A percentile compares a stretch with the other conserved stretches of the same genome.
phyloP scores from a whole-genome alignment of 2,888 invertebrate genomes.

The Caenorhabditis plicata region DNA sequence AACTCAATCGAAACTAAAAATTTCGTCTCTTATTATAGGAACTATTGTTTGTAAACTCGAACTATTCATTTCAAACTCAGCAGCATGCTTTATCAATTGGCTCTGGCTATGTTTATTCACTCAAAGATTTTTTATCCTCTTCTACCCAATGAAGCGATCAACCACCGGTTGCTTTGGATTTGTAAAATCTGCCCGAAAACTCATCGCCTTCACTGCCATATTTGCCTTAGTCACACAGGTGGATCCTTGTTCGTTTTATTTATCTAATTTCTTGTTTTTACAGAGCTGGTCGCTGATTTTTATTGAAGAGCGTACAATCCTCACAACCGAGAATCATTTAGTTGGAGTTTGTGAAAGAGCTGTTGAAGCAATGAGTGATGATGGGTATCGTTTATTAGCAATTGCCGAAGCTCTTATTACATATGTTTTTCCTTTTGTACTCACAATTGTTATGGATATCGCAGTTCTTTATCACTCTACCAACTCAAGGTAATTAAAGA shows the following conservation, averaged over 20 bases:
- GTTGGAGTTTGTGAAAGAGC: slow-evolving; percentile 39
- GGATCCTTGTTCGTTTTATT: neutral
- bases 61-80: slow-evolving; percentile 51
- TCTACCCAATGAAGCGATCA: slow-evolving; percentile 52
- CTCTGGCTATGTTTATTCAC: slow-evolving; percentile 53
- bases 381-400: slow-evolving; percentile 50
- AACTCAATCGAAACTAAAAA: no score
- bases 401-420: slow-evolving; percentile 50
- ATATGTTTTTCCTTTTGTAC: slow-evolving; percentile 51
- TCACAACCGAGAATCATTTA: slow-evolving; percentile 19
- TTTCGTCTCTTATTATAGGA: no score
- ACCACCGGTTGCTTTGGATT: slow-evolving; percentile 36
- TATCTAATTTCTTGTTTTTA: neutral
- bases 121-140: slow-evolving; percentile 51
- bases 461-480: slow-evolving; percentile 43
- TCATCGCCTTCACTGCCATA: slow-evolving; percentile 42
- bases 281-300: slow-evolving; percentile 46
- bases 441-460: slow-evolving; percentile 54
- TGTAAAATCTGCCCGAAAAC: slow-evolving; percentile 38
- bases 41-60: slow-evolving; percentile 52
- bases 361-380: slow-evolving; percentile 34
- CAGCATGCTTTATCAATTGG: slow-evolving; percentile 56
- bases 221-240: slow-evolving; percentile 54
- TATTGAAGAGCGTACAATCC: slow-evolving; percentile 23
- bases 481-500: no score